Percentiles rank a stretch among this genome's conserved stretches.
Conservation (phyloP, 2,113 vertebrate genomes). For the Condylura cristata region DNA sequence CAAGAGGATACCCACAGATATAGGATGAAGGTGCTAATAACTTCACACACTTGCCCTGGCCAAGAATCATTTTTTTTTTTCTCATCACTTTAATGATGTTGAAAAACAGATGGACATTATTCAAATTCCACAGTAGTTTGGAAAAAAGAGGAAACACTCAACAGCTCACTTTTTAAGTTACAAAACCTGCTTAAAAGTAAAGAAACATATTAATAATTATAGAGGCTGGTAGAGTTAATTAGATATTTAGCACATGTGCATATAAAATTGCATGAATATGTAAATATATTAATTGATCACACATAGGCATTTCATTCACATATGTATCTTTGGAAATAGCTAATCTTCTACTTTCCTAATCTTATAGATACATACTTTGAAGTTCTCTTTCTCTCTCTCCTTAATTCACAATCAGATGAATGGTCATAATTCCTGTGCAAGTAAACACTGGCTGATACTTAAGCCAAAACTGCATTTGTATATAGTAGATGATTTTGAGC, state of each 20-base stretch:
- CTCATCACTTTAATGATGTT: too few relatives aligned
- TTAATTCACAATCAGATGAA: not conserved
- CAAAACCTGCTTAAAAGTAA: not conserved
- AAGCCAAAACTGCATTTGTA: not conserved
- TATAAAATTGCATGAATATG: not conserved
- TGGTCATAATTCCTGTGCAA: not conserved
- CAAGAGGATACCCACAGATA: too few relatives aligned
- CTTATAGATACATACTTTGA: not conserved
- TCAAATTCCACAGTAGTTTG: not conserved
- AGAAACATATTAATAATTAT: not conserved
- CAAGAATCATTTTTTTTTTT: too few relatives aligned
- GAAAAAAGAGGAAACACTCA: not conserved
- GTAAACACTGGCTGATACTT: not conserved
- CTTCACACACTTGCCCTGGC: too few relatives aligned
- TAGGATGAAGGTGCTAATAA: too few relatives aligned
- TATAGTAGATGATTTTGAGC: not conserved
- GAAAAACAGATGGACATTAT: too few relatives aligned
- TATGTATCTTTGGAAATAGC: not conserved
- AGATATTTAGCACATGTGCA: not conserved
- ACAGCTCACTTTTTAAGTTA: not conserved
- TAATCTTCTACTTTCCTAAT: not conserved
- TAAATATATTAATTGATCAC: not conserved
- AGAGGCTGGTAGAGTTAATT: not conserved
- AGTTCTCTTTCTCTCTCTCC: not conserved
- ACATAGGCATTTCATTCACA: not conserved